Conservation (phyloP, 1,140 invertebrate species). For the Drosophila arizonae region DNA sequence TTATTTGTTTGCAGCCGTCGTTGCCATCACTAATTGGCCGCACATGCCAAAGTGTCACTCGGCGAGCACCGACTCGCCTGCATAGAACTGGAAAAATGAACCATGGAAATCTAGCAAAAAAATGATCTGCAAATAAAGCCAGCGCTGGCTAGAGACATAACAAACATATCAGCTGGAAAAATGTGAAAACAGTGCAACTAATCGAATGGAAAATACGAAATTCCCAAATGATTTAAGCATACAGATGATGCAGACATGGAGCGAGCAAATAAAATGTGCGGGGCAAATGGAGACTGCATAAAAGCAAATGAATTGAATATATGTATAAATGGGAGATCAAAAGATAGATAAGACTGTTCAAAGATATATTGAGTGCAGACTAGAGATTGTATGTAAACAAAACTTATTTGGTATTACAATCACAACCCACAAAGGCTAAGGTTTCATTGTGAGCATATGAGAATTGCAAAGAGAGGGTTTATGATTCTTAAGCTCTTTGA, state of each 20-base stretch:
- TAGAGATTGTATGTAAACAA: too few species aligned
- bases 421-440: too few species aligned
- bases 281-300: too few species aligned
- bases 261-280: too few species aligned
- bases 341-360: too few species aligned
- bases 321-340: too few species aligned
- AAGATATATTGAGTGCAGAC: too few species aligned
- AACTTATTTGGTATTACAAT: too few species aligned
- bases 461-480: too few species aligned
- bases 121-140: neutral
- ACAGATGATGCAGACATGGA: neutral
- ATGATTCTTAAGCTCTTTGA: too few species aligned
- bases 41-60: conserved; percentile 73
- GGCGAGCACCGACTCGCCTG: conserved; percentile 30
- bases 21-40: conserved; percentile 69
- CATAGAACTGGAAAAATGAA: conserved; percentile 25
- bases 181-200: neutral
- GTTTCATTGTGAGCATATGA: too few species aligned
- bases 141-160: conserved; percentile 1
- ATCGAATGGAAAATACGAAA: conserved; percentile 1
- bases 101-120: conserved; percentile 20
- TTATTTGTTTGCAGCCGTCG: conserved; percentile 59
- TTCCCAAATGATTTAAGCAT: neutral
- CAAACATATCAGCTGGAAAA: neutral
- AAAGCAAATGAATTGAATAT: neutral